Conservation (phyloP, 2,888 invertebrate species). For the Lochmaea crataegi region DNA sequence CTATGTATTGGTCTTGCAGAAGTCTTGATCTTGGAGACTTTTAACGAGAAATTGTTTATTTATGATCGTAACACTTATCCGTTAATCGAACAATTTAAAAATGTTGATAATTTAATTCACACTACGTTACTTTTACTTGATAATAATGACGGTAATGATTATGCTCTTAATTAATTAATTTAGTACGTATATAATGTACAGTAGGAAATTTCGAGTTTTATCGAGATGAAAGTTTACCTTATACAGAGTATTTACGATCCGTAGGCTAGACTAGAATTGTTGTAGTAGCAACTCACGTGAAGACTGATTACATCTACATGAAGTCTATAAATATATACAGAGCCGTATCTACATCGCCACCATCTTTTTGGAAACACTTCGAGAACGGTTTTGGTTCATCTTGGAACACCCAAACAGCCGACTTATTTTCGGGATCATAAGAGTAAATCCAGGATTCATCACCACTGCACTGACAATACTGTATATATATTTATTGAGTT, state of each 20-base stretch:
- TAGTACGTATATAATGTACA: conserved; percentile 27
- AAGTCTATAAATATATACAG: not conserved
- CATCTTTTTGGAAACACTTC: too few species aligned
- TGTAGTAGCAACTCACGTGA: conserved; percentile 31
- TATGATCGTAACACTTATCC: not conserved
- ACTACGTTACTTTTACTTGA: conserved; percentile 11
- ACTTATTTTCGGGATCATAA: too few species aligned
- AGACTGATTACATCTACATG: conserved; percentile 32
- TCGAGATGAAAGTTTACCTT: conserved; percentile 41
- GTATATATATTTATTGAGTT: too few species aligned
- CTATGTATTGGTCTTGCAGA: too few species aligned
- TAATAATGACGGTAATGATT: conserved; percentile 3
- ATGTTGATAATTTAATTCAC: not conserved
- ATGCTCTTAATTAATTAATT: conserved; percentile 35
- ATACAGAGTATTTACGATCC: conserved; percentile 29
- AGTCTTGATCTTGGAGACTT: too few species aligned
- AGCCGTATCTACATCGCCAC: too few species aligned
- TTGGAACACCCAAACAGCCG: too few species aligned
- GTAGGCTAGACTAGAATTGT: conserved; percentile 27
- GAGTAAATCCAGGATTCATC: too few species aligned
- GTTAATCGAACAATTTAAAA: not conserved
- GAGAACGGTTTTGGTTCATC: too few species aligned
- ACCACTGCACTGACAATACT: too few species aligned
- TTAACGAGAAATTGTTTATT: too few species aligned
- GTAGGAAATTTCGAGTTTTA: conserved; percentile 39